Evolutionary conservation across 1,140 invertebrate genomes (phyloP).

Genomic region (Drosophila teissieri): DNA sequence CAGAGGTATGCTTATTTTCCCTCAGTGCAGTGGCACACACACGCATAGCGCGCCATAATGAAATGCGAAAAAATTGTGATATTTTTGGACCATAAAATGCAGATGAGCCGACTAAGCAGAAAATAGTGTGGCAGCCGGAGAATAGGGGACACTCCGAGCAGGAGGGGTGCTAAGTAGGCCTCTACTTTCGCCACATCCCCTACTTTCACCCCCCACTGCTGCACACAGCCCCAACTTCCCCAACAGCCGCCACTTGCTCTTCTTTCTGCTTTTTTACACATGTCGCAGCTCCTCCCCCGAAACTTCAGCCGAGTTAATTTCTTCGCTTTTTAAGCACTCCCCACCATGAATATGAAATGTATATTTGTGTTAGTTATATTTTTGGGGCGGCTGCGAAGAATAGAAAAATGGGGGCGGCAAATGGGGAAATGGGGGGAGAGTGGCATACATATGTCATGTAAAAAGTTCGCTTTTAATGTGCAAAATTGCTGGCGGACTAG

Average conservation of each 20-base stretch:
- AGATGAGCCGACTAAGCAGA: constrained; percentile 82
- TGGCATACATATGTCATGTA: constrained; percentile 77
- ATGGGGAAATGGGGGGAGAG: background rate
- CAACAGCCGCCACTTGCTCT: constrained; percentile 6
- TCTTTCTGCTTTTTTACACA: constrained; percentile 37
- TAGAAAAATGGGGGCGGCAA: background rate
- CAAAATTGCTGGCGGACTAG: constrained; percentile 74
- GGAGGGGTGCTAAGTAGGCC: constrained; percentile 54
- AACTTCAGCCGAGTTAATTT: constrained; percentile 70
- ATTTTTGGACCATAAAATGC: constrained; percentile 82
- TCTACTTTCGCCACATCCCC: constrained; percentile 7
- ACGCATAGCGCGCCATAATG: constrained; percentile 65
- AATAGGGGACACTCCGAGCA: constrained; percentile 17
- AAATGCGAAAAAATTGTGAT: constrained; percentile 82
- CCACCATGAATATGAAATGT: constrained; percentile 79
- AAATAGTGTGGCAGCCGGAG: constrained; percentile 65
- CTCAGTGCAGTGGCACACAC: constrained; percentile 31
- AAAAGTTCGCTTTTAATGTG: constrained; percentile 78
- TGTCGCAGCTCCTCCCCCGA: constrained; percentile 22
- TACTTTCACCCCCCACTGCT: background rate
- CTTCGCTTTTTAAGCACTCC: constrained; percentile 74
- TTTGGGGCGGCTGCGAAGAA: constrained; percentile 10
- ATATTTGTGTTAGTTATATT: constrained; percentile 76
- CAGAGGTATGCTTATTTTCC: background rate
- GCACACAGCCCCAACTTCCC: constrained; percentile 9